Evolutionary conservation across 2,888 invertebrate genomes (phyloP), one percentile per base, ranked within the genome.

Genomic region (Shargacucullia verbasci): DNA sequence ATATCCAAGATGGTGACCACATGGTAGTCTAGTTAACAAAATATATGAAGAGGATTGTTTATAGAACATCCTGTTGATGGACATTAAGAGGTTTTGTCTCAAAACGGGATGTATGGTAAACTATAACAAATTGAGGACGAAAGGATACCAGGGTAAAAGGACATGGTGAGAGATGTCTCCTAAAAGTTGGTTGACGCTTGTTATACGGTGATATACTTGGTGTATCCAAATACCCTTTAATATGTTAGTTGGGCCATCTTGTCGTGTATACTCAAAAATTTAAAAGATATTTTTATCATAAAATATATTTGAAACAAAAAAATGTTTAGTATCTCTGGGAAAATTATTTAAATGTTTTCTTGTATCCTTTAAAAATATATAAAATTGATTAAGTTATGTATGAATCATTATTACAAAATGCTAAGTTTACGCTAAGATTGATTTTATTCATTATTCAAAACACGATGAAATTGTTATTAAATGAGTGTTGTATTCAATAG

Each of bases 21-120:
- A 86, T 85, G 86, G 84, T 82, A 82, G 80, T 83, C 82, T 84
- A 86, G 89, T 89, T 88, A 88, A 89, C 87, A 82, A 87, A 90
- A 90, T 88, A 89, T 86, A 88, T 86, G 81, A 80, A 86, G 83
- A 86, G 79, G 78, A 86, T 88, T 89, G 89, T 87, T 90, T 87
- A 82, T 84, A 82, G 54, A 80, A 78, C 78, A 82, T 82, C 80
- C 81, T 84, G 88, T 80, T 88, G 91, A 91, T 82, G 75, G 89
- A 87, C 84, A 82, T 85, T 87, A 85, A 88, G 87, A 87, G 86
- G 76, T 70, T 77, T 77, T 75, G 81, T 78, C 76, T 69, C 66
- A 59, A 71, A 76, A 71, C 66, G 74, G 69, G 67, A 73, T 69
- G 75, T 75, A 59, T 35, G 59, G 8, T 68, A 56, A 20, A 61